A percentile compares a stretch with the other conserved stretches of the same genome.
Evolutionary conservation across 1,140 invertebrate species (phyloP).

Genomic region (Linepithema humile): DNA sequence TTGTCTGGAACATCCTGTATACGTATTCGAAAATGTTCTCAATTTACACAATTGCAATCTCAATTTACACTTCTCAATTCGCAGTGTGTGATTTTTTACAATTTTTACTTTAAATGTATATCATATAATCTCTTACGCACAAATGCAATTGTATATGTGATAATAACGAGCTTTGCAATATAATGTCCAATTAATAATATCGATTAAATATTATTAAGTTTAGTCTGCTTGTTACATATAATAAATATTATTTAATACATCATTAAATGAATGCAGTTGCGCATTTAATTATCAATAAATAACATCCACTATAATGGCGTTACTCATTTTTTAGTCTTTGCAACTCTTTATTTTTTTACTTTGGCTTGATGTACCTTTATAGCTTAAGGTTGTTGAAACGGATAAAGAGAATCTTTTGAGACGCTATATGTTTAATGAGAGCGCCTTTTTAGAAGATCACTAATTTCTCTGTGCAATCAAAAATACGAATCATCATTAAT

Average conservation of each 20-base stretch:
- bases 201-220: constrained; percentile 12
- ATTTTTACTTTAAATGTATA: neutral
- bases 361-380: constrained; percentile 28
- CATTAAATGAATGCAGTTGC: neutral
- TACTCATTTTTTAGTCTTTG: neutral
- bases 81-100: neutral
- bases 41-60: too few species aligned
- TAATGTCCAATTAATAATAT: constrained; percentile 8
- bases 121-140: neutral
- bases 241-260: neutral
- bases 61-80: too few species aligned
- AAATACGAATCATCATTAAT: neutral
- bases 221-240: neutral
- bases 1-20: too few species aligned
- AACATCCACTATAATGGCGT: neutral
- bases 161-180: neutral
- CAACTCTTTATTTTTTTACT: constrained; percentile 8
- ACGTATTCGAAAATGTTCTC: neutral
- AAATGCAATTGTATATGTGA: neutral
- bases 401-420: neutral
- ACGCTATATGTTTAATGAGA: constrained; percentile 18
- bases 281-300: neutral
- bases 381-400: neutral
- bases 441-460: neutral
- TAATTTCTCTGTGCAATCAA: constrained; percentile 6